Base-by-base conservation (phyloP, 2,888 invertebrate genomes). In the Aporophyla lueneburgensis region DNA sequence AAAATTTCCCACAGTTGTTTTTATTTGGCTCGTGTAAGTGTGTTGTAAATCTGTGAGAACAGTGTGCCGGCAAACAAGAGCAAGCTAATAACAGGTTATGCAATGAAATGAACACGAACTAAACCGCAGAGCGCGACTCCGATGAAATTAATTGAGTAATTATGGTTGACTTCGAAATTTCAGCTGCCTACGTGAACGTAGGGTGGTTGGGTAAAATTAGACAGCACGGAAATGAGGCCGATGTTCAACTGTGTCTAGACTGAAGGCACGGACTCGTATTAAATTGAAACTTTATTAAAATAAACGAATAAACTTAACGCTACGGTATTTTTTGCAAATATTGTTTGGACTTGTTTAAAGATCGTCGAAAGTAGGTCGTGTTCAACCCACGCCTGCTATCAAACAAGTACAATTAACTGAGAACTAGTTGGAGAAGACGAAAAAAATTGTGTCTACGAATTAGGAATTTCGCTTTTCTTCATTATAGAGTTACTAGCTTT, bases 31-130 rank as follows among this genome's bases (percentile, higher is more conserved):
- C 82, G 85, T 79, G 86, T 76, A 85, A 88, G 87, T 87, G 88
- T 92, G 90, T 92, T 93, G 93, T 93, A 92, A 91, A 92, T 89
- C 91, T 93, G 93, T 94, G 93, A 90, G 93, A 93, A 94, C 90
- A 89, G 87, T 90, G 89, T 88, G 89, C 86, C 86, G 89, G 89
- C 90, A 92, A 93, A 93, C 92, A 93, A 93, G 93, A 93, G 92
- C 93, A 90, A 90, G 92, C 91, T 92, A 93, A 93, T 92, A 93
- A 94, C 92, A 89, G 88, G 93, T 94, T 94, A 92, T 93, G 94
- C 91, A 94, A 94, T 87, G 86, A 86, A 92, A 90, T 89, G 89
- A 89, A 90, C 93, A 86, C 90, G 89, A 91, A 89, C 90, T 89
- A 88, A 91, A 89, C 89, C 89, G 85, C 88, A 86, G 86, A 85